These are phyloP conservation scores for Hyles euphorbiae DNA, from an alignment of 1,140 invertebrate species.

Conservation along the genomic window DNA sequence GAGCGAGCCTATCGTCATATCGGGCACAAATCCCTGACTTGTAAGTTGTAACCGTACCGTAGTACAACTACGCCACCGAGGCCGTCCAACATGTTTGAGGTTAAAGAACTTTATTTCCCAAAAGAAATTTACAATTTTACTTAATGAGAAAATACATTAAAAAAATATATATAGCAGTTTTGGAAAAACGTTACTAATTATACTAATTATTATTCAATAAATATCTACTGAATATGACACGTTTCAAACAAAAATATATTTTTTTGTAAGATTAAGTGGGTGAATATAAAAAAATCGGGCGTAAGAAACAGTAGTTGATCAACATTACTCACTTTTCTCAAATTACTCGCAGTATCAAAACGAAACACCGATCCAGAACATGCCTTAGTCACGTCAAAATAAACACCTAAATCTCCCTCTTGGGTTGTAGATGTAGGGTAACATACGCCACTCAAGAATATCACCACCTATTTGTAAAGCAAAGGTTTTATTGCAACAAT, in stretches of 20 bases:
- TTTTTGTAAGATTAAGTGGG: background rate
- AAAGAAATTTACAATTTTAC: too few species aligned
- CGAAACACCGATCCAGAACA: constrained; percentile 39
- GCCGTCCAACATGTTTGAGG: too few species aligned
- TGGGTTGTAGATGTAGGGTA: background rate
- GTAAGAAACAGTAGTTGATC: background rate
- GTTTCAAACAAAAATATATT: background rate
- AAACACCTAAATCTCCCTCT: constrained; percentile 24
- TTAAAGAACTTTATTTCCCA: too few species aligned
- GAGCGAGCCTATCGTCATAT: too few species aligned
- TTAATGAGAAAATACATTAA: too few species aligned
- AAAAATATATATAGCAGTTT: too few species aligned
- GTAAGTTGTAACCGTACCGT: too few species aligned
- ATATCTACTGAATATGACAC: too few species aligned
- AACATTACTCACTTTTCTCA: constrained; percentile 32
- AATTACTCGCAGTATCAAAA: constrained; percentile 25
- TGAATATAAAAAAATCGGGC: background rate
- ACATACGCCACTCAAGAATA: constrained; percentile 47
- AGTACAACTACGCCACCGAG: too few species aligned
- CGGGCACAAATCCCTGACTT: too few species aligned
- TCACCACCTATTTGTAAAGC: constrained; percentile 35
- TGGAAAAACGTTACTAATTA: too few species aligned
- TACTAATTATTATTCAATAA: too few species aligned
- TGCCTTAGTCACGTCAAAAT: constrained; percentile 39
- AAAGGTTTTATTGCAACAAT: background rate